Percentiles rank a stretch among this genome's conserved stretches.
Conservation (phyloP, 2,888 invertebrate genomes). For the Agapetus fuscipes region DNA sequence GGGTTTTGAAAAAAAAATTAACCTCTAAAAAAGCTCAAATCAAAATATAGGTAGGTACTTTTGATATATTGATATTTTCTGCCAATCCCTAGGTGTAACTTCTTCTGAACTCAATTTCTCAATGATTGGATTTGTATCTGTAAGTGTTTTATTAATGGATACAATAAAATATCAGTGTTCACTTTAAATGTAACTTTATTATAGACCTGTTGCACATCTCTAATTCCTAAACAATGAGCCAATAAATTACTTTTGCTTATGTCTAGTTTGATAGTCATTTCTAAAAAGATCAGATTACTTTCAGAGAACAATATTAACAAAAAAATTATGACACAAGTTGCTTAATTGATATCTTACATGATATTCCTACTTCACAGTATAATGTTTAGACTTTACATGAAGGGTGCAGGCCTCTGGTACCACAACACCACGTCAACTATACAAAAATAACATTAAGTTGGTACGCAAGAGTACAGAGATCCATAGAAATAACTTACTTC, state of each 20-base stretch:
- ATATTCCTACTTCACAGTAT: no score
- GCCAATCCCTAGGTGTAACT: no score
- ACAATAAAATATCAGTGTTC: no score
- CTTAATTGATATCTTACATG: not conserved
- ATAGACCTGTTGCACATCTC: constrained; percentile 9
- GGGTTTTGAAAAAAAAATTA: no score
- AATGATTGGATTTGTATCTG: no score
- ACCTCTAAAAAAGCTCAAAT: no score
- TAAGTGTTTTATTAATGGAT: no score
- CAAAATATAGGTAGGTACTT: no score
- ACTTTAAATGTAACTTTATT: constrained; percentile 13
- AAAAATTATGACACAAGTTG: constrained; percentile 1
- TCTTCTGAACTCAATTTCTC: no score
- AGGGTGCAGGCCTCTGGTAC: not conserved
- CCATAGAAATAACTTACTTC: not conserved
- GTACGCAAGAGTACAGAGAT: constrained; percentile 3
- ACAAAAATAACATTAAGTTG: constrained; percentile 5
- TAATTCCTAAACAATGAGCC: constrained; percentile 10
- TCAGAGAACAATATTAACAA: constrained; percentile 1
- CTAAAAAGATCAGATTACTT: not conserved
- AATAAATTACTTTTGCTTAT: constrained; percentile 7
- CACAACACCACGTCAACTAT: not conserved
- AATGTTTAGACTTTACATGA: not conserved
- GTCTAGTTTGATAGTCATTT: not conserved
- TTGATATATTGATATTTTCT: no score